Evolutionary conservation across 2,113 vertebrate species (phyloP), one percentile per base, ranked within the genome.

Genomic region (Hepsetus odoe): DNA sequence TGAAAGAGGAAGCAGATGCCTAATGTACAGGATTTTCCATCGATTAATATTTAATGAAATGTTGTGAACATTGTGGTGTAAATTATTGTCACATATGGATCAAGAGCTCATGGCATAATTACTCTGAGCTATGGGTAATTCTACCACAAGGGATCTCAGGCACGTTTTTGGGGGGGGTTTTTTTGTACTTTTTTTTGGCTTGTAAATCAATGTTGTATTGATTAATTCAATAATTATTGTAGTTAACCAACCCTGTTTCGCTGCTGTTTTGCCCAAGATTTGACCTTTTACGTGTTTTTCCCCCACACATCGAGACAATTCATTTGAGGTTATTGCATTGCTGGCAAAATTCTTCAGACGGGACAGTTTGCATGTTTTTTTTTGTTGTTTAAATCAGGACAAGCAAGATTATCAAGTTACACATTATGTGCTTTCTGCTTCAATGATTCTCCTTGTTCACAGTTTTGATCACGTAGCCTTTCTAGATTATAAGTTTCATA

Each of bases 41-140:
- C 68, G 65, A 77, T 86, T 77, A 84, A 84, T 84, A 83, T 84
- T 86, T 84, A 66, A 84, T 84, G 62, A 24, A 72, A 46, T 58
- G 30, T 56, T 70, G 65, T 77, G 80, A 73, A 59, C 40, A 40
- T 64, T 67, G 76, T 28, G 77, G 55, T 20, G 28, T 35, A 59
- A 61, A 40, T 32, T 70, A 68, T 77, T 68, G 59, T 77, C 66
- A 77, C 66, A 71, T 32, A 71, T 62, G 66, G 66, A 62, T 70
- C 59, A 53, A 69, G 76, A 62, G 53, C 72, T 67, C 51, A 44
- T 76, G 72, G 69, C 22, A 33, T 77, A 73, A 83, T 83, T 80
- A 80, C 74, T 67, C 26, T n/a, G n/a, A n/a, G n/a, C n/a, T n/a
- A n/a, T n/a, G n/a, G n/a, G 32, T 38, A 35, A 65, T 65, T 6